phyloP scores from a whole-genome alignment of 2,113 vertebrate genomes.

The Eolophus roseicapilla region DNA sequence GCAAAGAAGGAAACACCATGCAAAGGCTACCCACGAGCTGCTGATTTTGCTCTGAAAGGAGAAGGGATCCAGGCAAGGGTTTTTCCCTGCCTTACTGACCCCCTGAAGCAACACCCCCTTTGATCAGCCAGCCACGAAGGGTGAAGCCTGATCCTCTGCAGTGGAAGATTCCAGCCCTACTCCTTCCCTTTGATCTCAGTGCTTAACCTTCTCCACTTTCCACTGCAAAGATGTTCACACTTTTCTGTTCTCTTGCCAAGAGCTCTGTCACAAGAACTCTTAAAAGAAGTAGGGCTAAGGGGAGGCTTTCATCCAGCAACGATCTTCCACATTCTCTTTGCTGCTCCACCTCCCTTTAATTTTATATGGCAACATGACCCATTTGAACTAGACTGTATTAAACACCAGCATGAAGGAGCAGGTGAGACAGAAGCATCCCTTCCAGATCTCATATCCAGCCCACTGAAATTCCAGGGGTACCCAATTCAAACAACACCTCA shows the following conservation, averaged over 20 bases:
- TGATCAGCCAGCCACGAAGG: not conserved
- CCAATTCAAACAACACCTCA: not conserved
- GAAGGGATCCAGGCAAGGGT: not conserved
- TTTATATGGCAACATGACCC: not conserved
- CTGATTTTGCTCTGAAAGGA: not conserved
- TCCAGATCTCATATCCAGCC: not conserved
- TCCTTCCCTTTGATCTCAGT: not conserved
- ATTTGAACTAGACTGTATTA: not conserved
- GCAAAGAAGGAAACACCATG: not conserved
- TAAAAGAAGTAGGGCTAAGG: not conserved
- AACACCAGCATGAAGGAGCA: not conserved
- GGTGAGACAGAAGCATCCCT: not conserved
- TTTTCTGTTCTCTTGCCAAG: not conserved
- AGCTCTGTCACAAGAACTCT: not conserved
- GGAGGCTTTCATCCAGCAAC: not conserved
- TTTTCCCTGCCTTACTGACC: not conserved
- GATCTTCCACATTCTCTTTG: not conserved
- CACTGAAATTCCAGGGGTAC: not conserved
- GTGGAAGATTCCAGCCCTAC: not conserved
- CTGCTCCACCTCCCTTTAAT: not conserved
- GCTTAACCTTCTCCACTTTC: not conserved
- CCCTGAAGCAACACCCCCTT: not conserved
- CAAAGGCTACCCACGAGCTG: not conserved
- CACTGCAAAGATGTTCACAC: not conserved
- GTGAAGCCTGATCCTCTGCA: not conserved